phyloP scores from a whole-genome alignment of 2,888 invertebrate genomes.

The Heliconius ismenius region DNA sequence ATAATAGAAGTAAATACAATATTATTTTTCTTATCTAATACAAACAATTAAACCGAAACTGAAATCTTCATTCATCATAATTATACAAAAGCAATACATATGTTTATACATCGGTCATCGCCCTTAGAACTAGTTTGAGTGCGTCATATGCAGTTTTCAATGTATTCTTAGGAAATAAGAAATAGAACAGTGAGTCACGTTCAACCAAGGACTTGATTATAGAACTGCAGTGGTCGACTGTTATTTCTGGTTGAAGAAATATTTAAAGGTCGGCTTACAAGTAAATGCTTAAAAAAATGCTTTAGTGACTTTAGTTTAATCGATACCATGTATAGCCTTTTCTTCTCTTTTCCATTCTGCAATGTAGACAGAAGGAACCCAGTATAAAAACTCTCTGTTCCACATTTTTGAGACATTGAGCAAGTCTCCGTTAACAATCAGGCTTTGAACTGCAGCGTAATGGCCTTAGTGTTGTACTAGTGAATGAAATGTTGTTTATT shows the following conservation, averaged over 20 bases:
- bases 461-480: not conserved
- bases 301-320: not conserved
- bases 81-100: constrained; percentile 49
- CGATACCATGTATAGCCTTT: no score
- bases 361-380: not conserved
- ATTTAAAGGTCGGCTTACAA: constrained; percentile 24
- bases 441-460: not conserved
- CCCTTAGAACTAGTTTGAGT: constrained; percentile 59
- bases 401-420: no score
- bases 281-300: not conserved
- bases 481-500: not conserved
- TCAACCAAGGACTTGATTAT: constrained; percentile 67
- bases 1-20: not conserved
- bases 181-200: constrained; percentile 73
- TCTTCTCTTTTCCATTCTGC: not conserved
- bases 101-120: constrained; percentile 61
- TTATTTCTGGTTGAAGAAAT: constrained; percentile 51
- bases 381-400: not conserved
- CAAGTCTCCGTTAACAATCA: not conserved
- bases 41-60: constrained; percentile 20
- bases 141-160: constrained; percentile 77
- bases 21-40: not conserved
- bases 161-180: constrained; percentile 78
- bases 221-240: constrained; percentile 49
- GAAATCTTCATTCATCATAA: constrained; percentile 39